Percentiles rank a stretch among this genome's conserved stretches.
Evolutionary conservation across 2,797 vertebrate genomes (phyloP).

Genomic region (Alca torda): DNA sequence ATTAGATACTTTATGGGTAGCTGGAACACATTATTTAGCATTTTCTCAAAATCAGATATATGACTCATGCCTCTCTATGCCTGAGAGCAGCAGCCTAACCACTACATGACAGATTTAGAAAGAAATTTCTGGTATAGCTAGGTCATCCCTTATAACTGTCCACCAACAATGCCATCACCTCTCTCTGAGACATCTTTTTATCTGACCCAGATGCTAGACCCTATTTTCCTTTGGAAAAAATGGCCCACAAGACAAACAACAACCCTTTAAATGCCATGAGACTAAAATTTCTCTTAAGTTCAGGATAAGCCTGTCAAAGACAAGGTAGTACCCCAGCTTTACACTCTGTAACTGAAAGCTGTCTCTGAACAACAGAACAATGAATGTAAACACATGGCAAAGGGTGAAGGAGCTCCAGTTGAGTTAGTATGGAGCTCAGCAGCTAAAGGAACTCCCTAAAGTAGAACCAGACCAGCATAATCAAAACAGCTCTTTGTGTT

Average conservation of each 20-base stretch:
- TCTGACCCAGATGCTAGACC: not conserved
- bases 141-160: not conserved
- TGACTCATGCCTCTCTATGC: not conserved
- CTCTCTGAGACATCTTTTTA: not conserved
- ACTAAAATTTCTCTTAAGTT: not conserved
- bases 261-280: not conserved
- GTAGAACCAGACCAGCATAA: not conserved
- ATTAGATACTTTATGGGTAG: not conserved
- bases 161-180: not conserved
- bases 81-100: not conserved
- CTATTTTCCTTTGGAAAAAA: not conserved
- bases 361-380: not conserved
- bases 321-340: not conserved
- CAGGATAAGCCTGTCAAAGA: not conserved
- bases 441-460: not conserved
- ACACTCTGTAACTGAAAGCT: not conserved
- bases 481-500: not conserved
- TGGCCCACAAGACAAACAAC: not conserved
- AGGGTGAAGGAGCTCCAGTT: not conserved
- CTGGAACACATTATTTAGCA: not conserved
- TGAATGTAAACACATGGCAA: accelerated
- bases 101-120: not conserved
- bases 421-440: not conserved
- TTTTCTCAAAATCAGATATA: not conserved
- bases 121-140: not conserved